Evolutionary conservation across 2,888 invertebrate species (phyloP), one percentile per base, ranked within the genome.

Genomic region (Mimumesa dahlbomi): DNA sequence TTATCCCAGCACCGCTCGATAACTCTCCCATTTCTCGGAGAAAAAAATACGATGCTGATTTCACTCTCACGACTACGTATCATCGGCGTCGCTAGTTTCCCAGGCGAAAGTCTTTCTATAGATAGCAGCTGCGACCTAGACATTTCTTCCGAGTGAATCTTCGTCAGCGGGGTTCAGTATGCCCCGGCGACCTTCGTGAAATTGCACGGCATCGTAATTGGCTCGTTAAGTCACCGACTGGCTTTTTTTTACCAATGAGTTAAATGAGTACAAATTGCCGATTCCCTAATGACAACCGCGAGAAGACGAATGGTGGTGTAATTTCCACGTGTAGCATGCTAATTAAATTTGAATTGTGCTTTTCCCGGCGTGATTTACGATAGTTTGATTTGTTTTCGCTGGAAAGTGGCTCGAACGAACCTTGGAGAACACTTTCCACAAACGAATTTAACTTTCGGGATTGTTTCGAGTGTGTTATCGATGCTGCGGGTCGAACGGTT

Each of bases 81-180:
- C 36, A 22, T 43, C 43, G 38, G 29, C 57, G 49, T 58, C 19
- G 16, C 25, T 52, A 21, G 56, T 38, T 54, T 65, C 50, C 64
- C 45, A 56, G 59, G 75, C 65, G 76, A 77, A 77, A 77, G 76
- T 73, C 77, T 76, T 77, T 67, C 59, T 54, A 58, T 42, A 54
- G 56, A 63, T 57, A 63, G 54, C 13, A 52, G 19, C 49, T 49
- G 25, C 50, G 48, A 49, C 56, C 40, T 67, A 59, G 49, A 49
- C 61, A 40, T 52, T 38, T 31, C 43, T 49, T 25, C 29, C 18
- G 19, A 36, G n/a, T 48, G 21, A 22, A 56, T 63, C 19, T 38
- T 49, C 40, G 9, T 21, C 14, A 19, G 4, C 13, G 14, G 13
- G 19, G 31, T 14, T 40, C 22, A n/a, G 16, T 13, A n/a, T 49